A percentile compares a stretch with the other conserved stretches of the same genome.
Conservation (phyloP, 2,113 vertebrate genomes). For the Ginglymostoma cirratum region DNA sequence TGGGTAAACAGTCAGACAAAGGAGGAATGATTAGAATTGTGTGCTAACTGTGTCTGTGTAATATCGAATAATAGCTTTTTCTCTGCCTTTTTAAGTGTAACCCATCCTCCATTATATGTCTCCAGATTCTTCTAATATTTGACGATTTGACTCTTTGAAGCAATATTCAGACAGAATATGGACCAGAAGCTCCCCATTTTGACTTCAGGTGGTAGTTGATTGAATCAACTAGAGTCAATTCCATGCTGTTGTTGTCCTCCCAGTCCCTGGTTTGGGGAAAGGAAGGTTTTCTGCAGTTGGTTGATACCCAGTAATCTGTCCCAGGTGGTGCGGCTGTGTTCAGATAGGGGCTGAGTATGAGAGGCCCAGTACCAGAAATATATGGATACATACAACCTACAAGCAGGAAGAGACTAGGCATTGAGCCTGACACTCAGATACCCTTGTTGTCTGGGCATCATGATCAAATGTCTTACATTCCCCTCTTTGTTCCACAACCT, state of each 20-base stretch:
- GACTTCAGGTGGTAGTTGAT: not conserved
- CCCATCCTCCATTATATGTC: not conserved
- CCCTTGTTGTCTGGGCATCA: not conserved
- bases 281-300: not conserved
- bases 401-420: not conserved
- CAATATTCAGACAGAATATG: not conserved
- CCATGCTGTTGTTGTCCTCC: not conserved
- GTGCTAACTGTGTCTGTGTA: not conserved
- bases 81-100: not conserved
- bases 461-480: not conserved
- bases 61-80: constrained; percentile 3
- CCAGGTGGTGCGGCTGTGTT: not conserved
- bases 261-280: too few species aligned
- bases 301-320: not conserved
- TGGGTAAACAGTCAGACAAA: constrained; percentile 32
- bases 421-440: not conserved
- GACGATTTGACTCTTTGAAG: not conserved
- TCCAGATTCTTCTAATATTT: not conserved
- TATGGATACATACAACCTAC: not conserved
- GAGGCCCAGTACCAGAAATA: not conserved
- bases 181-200: not conserved
- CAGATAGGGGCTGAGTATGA: not conserved
- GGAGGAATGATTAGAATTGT: constrained; percentile 28
- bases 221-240: not conserved
- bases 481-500: not conserved